phyloP scores from a whole-genome alignment of 2,113 vertebrate species.

The Eudyptes chrysolophus region DNA sequence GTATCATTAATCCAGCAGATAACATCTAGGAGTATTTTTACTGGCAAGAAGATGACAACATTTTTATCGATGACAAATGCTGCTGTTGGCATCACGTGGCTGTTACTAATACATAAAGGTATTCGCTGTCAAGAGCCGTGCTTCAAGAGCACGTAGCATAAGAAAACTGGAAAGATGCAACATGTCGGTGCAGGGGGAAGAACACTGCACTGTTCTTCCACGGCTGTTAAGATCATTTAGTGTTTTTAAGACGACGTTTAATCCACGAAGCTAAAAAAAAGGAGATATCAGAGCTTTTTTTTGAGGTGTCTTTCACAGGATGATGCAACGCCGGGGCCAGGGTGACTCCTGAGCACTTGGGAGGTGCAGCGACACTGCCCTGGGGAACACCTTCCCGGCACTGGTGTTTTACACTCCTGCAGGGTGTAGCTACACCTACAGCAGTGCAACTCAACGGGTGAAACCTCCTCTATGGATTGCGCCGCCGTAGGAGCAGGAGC shows the following conservation, averaged over 20 bases:
- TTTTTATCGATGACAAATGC: neutral
- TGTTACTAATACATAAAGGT: neutral
- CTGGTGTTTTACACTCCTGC: neutral
- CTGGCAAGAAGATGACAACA: neutral
- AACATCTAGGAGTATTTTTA: neutral
- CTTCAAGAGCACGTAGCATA: rapidly evolving
- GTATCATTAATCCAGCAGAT: neutral
- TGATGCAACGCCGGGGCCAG: neutral
- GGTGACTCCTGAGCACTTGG: neutral
- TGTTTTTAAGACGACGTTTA: neutral
- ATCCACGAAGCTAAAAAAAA: neutral
- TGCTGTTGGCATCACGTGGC: rapidly evolving
- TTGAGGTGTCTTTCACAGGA: neutral
- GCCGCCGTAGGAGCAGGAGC: rapidly evolving
- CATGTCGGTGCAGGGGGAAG: rapidly evolving
- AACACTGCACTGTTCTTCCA: neutral
- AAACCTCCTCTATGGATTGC: neutral
- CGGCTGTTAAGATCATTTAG: neutral
- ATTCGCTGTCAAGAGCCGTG: neutral
- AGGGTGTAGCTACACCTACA: neutral
- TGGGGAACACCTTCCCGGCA: neutral
- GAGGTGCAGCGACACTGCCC: rapidly evolving
- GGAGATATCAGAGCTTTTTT: neutral
- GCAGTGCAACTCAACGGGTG: rapidly evolving
- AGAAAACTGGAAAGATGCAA: neutral